Base-by-base conservation (phyloP, 2,113 vertebrate species). In the Sialia sialis region DNA sequence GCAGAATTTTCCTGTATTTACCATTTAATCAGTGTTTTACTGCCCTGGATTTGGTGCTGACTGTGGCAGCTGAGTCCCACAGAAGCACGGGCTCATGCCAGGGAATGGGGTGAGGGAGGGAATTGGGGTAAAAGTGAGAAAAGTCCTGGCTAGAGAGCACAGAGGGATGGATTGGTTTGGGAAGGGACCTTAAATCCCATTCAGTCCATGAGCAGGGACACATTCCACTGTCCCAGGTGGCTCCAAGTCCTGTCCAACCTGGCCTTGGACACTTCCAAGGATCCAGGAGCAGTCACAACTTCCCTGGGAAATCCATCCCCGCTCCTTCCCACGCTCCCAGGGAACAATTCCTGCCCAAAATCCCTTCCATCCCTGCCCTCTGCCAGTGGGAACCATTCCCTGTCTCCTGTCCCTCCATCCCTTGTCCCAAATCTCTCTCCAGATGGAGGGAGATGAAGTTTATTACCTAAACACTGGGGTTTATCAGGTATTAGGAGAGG, bases 201-300 rank as follows among this genome's bases (percentile, higher is more conserved):
- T 16, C 8, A 4, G 3, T 21, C 2, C 55, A 23, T 5, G 8
- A 14, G 11, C 58, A 73, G 58, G 51, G 67, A 43, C 59, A 43
- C 1, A 7, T 88, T 0, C 51, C 59, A 38, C 36, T 0, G 0
- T 3, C 32, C 43, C 76, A 80, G 5, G 16, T 0, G 0, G 10
- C 36, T 51, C 68, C 58, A 49, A 64, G 11, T 30, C 30, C 32
- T 0, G 0, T 48, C 49, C 74, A 72, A 0, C 49, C 58, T 36
- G 76, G 34, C 43, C 30, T 51, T 23, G 67, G 66, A 1, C 59
- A 44, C 12, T 27, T 0, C 22, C 76, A 88, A 51, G 67, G 59
- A 73, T 66, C 34, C 74, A 87, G 85, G 26, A 9, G 36, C 76
- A 73, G 76, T n/a, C n/a, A n/a, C n/a, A n/a, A n/a, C n/a, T n/a